These are phyloP conservation scores for Spinus pinus DNA, from an alignment of 2,797 vertebrate species.

Conservation along the genomic window DNA sequence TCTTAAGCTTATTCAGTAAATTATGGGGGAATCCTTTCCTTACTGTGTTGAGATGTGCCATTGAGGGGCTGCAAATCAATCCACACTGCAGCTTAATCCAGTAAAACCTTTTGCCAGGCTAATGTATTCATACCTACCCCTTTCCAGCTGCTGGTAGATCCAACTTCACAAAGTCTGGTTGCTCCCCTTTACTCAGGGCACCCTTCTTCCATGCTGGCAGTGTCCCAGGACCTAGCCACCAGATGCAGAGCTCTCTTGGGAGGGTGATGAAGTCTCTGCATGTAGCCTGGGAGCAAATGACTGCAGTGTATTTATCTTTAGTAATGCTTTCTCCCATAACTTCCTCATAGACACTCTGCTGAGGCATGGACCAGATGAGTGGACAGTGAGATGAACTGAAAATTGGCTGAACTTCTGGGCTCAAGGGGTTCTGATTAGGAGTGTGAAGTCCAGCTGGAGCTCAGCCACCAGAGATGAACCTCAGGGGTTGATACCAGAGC, in stretches of 20 bases:
- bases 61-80: not conserved
- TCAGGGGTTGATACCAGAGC: not conserved
- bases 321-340: not conserved
- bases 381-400: not conserved
- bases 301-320: not conserved
- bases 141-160: not conserved
- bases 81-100: not conserved
- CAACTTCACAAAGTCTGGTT: not conserved
- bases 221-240: not conserved
- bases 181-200: not conserved
- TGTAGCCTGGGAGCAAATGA: not conserved
- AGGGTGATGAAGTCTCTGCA: not conserved
- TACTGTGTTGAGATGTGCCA: not conserved
- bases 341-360: not conserved
- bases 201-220: not conserved
- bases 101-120: not conserved
- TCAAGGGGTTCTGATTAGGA: not conserved
- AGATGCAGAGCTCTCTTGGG: accelerated
- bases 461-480: not conserved
- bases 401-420: not conserved
- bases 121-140: not conserved
- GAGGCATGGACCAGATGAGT: not conserved
- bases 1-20: not conserved
- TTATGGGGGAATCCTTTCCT: not conserved
- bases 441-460: not conserved